Base-by-base conservation (phyloP, 2,888 invertebrate genomes). In the Trachelus iudaicus region DNA sequence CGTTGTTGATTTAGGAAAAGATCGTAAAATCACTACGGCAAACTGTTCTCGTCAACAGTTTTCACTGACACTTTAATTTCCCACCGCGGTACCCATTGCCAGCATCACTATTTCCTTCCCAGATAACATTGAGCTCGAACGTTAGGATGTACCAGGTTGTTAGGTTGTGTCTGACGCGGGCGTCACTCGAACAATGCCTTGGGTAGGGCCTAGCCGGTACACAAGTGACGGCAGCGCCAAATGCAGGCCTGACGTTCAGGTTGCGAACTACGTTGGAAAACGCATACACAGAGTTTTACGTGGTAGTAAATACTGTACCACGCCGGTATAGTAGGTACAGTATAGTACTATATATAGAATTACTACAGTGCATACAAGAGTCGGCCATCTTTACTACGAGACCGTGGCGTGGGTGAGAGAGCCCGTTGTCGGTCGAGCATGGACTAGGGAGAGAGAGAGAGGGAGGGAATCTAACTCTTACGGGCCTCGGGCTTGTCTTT, bases 161-260 rank as follows among this genome's bases (percentile, higher is more conserved):
- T 81, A 81, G 81, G 85, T 85, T 86, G 87, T 86, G 84, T 87
- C 88, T 87, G 84, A 85, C 85, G 84, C 90, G 89, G 88, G 87
- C 89, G 90, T 89, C 90, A 87, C 83, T 88, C 86, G 89, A 88
- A 90, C 90, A 91, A 90, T 90, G 90, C 90, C 83, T 84, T 84
- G 85, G 85, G 85, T 85, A 85, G 88, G 89, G 88, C 88, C 86
- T 85, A 83, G 86, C 86, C 88, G 84, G 85, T 83, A 85, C 82
- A 76, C 79, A 73, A 73, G 80, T 87, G 89, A 89, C 79, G 71
- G 77, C 81, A 89, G 89, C 90, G 91, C 89, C 87, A 76, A 84
- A 34, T 75, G 79, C 83, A 79, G 81, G 84, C 84, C 85, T 84
- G 73, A 81, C 85, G 91, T 87, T 69, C 87, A 89, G 89, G 89